Evolutionary conservation across 2,888 invertebrate species (phyloP).

Genomic region (Eristalinus aeneus): DNA sequence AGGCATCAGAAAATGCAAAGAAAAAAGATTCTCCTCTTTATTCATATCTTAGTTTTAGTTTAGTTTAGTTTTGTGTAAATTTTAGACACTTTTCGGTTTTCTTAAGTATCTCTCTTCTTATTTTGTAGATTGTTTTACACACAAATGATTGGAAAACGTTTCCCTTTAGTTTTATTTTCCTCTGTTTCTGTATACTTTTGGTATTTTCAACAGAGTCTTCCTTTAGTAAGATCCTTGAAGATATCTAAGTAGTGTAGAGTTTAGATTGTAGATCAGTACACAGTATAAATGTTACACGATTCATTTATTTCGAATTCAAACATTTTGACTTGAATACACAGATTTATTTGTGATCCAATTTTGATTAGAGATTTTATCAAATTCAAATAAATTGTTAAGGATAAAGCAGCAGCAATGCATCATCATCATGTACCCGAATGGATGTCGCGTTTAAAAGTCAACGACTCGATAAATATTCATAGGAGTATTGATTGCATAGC

Average conservation of each 20-base stretch:
- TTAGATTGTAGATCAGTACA: not conserved
- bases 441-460: constrained; percentile 84
- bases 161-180: not conserved
- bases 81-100: not conserved
- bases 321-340: not conserved
- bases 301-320: not conserved
- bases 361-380: not conserved
- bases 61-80: constrained; percentile 1
- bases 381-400: constrained; percentile 41
- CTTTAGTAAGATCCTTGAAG: not conserved
- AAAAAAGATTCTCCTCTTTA: not conserved
- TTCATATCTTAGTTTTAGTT: not conserved
- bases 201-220: not conserved
- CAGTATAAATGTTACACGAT: not conserved
- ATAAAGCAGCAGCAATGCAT: constrained; percentile 64
- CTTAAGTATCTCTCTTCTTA: not conserved
- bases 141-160: not conserved
- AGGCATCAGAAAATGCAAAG: constrained; percentile 71
- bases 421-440: constrained; percentile 83
- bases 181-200: not conserved
- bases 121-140: not conserved
- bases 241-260: not conserved
- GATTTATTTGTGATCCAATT: not conserved
- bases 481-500: constrained; percentile 91
- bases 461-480: constrained; percentile 84